Percentiles rank a stretch among this genome's conserved stretches.
These are phyloP conservation scores for Megaceryle torquata DNA, from an alignment of 2,113 vertebrate genomes.

Conservation along the genomic window DNA sequence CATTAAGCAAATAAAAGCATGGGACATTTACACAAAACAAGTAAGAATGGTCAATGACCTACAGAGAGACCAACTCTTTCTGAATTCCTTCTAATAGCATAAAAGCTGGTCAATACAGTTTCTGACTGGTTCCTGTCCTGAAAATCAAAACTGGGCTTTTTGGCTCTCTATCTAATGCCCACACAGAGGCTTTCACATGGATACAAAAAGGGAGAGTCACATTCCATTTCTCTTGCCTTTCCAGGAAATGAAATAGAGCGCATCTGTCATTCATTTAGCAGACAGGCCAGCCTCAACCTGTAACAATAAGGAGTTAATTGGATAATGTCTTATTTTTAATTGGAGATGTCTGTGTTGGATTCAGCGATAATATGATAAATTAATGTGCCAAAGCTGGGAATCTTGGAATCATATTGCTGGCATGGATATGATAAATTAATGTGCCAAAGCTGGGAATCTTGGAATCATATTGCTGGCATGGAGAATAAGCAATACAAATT, in stretches of 20 bases:
- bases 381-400: not conserved
- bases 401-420: not conserved
- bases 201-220: too few relatives aligned
- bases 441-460: not conserved
- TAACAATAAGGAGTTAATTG: not conserved
- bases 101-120: too few relatives aligned
- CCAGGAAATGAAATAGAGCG: not conserved
- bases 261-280: not conserved
- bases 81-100: too few relatives aligned
- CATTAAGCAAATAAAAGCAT: not conserved
- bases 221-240: not conserved
- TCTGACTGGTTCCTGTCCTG: too few relatives aligned
- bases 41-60: not conserved
- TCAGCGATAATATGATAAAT: not conserved
- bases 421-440: not conserved
- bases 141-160: too few relatives aligned
- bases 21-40: not conserved
- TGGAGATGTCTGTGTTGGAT: not conserved
- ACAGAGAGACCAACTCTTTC: too few relatives aligned
- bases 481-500: not conserved
- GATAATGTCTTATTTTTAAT: not conserved
- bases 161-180: too few relatives aligned
- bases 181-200: too few relatives aligned
- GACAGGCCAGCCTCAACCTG: not conserved
- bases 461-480: not conserved